Percentiles rank a stretch among this genome's conserved stretches.
Evolutionary conservation across 1,140 invertebrate genomes (phyloP).

Genomic region (Colletes latitarsis): DNA sequence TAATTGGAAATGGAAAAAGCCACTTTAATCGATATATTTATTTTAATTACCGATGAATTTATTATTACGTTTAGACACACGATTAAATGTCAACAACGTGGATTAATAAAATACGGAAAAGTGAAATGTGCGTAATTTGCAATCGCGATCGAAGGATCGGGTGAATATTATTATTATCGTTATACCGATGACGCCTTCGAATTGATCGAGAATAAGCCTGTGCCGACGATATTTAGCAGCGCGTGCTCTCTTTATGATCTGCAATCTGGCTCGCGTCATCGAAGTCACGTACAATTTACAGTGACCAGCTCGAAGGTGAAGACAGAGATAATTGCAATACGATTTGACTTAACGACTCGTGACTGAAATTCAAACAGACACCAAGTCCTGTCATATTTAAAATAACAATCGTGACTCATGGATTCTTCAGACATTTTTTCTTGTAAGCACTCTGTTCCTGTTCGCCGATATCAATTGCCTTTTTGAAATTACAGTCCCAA

Average conservation of each 20-base stretch:
- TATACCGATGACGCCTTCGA: background rate
- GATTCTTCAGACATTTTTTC: constrained; percentile 15
- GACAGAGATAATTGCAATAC: constrained; percentile 44
- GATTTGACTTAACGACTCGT: constrained; percentile 43
- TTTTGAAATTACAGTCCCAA: background rate
- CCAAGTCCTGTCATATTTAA: constrained; percentile 38
- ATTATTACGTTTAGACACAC: too few relatives aligned
- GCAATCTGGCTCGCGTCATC: constrained; percentile 40
- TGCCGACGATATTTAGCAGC: background rate
- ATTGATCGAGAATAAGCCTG: background rate
- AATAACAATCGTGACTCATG: constrained; percentile 45
- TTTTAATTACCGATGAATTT: too few relatives aligned
- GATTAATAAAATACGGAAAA: too few relatives aligned
- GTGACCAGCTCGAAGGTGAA: constrained; percentile 38
- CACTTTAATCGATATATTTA: too few relatives aligned
- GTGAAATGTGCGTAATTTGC: too few relatives aligned
- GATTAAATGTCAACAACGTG: too few relatives aligned
- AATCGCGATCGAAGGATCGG: background rate
- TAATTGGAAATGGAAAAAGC: too few relatives aligned
- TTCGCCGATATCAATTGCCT: background rate
- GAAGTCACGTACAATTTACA: constrained; percentile 54
- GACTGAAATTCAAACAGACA: constrained; percentile 51
- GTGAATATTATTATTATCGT: background rate
- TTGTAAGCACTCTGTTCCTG: background rate
- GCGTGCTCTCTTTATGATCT: constrained; percentile 35